Conservation (phyloP, 1,140 invertebrate species). For the Carcinoscorpius rotundicauda region DNA sequence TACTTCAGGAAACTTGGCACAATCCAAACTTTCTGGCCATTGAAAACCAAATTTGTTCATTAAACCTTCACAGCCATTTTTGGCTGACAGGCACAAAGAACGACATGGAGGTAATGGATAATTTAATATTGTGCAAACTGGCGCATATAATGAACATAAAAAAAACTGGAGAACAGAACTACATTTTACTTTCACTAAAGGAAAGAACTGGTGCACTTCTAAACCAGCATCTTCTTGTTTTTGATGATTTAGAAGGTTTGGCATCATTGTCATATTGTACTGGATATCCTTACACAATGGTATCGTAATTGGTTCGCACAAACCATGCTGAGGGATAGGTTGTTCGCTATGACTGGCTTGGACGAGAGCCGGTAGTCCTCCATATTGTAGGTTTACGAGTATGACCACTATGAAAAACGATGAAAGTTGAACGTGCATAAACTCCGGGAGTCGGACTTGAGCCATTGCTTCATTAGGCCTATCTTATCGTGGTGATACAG, state of each 20-base stretch:
- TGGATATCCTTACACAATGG: slow-evolving; percentile 80
- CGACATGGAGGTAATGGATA: slow-evolving; percentile 82
- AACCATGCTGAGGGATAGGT: slow-evolving; percentile 15
- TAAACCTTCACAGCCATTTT: slow-evolving; percentile 72
- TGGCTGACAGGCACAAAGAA: slow-evolving; percentile 75
- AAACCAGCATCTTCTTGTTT: slow-evolving; percentile 90
- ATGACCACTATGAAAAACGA: too few species aligned
- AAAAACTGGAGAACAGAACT: slow-evolving; percentile 89
- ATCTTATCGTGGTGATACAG: too few species aligned
- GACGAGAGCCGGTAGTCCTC: too few species aligned
- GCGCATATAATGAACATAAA: slow-evolving; percentile 88
- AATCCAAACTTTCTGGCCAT: slow-evolving; percentile 90
- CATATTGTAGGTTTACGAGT: too few species aligned
- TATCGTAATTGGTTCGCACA: slow-evolving; percentile 59
- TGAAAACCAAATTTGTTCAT: slow-evolving; percentile 87
- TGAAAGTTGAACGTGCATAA: too few species aligned
- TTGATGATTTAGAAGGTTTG: slow-evolving; percentile 81
- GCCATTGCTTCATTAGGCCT: too few species aligned
- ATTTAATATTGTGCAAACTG: slow-evolving; percentile 88
- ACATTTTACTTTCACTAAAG: slow-evolving; percentile 89
- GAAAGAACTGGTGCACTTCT: slow-evolving; percentile 86
- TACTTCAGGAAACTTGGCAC: slow-evolving; percentile 71
- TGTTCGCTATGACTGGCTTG: too few species aligned
- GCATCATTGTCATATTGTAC: slow-evolving; percentile 94
- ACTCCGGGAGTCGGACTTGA: too few species aligned